These are phyloP conservation scores for Bufotes viridis DNA, from an alignment of 2,797 vertebrate species.

Conservation along the genomic window DNA sequence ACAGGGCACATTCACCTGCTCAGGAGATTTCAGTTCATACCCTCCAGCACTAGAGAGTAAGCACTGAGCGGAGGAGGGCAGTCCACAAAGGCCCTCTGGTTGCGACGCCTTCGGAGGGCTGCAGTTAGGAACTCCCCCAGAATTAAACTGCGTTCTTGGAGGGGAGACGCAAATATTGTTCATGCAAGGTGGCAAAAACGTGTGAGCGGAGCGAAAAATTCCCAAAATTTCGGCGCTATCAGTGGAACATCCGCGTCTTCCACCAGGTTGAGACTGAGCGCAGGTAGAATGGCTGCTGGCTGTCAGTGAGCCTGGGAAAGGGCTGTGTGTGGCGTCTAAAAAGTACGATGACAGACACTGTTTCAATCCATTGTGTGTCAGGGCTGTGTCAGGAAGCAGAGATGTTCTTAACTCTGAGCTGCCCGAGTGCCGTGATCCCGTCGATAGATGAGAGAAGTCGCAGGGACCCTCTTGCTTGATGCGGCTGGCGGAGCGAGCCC, in stretches of 20 bases:
- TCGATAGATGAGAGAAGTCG: constrained; percentile 79
- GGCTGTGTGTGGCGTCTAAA: constrained; percentile 91
- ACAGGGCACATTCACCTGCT: constrained; percentile 81
- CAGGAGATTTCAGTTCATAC: constrained; percentile 79
- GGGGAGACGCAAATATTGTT: constrained; percentile 84
- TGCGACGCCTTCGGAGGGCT: constrained; percentile 72
- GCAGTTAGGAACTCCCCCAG: constrained; percentile 70
- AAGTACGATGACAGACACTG: constrained; percentile 83
- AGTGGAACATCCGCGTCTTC: constrained; percentile 87
- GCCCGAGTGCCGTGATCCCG: constrained; percentile 63
- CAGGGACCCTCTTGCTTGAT: constrained; percentile 91
- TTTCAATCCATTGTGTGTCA: constrained; percentile 77
- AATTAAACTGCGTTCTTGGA: constrained; percentile 70
- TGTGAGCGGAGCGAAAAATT: constrained; percentile 88
- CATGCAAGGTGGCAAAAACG: constrained; percentile 86
- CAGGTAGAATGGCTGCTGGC: constrained; percentile 83
- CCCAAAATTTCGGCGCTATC: constrained; percentile 85
- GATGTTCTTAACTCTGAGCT: constrained; percentile 70
- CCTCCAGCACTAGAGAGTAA: constrained; percentile 78
- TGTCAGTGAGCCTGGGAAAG: constrained; percentile 85
- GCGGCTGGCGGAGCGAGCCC: constrained; percentile 77
- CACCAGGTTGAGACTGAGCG: constrained; percentile 79
- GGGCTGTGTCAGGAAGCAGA: constrained; percentile 79
- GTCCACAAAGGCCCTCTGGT: constrained; percentile 79
- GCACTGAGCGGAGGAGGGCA: constrained; percentile 83